Evolutionary conservation across 2,888 invertebrate species (phyloP).

Genomic region (Protodeltote pygarga): DNA sequence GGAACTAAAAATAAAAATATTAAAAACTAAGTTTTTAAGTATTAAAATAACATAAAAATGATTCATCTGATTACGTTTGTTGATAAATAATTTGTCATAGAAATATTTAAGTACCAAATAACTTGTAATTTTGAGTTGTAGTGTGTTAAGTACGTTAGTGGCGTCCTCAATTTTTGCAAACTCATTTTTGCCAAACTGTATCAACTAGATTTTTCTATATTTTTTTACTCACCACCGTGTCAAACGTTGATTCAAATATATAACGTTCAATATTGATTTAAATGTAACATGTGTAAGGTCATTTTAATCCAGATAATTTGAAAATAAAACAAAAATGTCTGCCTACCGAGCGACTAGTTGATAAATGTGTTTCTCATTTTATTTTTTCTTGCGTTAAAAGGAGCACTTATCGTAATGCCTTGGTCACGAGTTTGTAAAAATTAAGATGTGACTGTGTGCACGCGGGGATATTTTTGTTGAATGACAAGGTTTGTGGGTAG

Average conservation of each 20-base stretch:
- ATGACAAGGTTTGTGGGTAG: slow-evolving; percentile 22
- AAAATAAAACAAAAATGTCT: slow-evolving; percentile 26
- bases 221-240: background rate
- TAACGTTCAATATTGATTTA: slow-evolving; percentile 14
- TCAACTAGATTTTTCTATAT: background rate
- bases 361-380: slow-evolving; percentile 38
- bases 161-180: too few relatives aligned
- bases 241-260: slow-evolving; percentile 25
- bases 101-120: too few relatives aligned
- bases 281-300: slow-evolving; percentile 27
- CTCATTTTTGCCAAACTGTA: too few relatives aligned
- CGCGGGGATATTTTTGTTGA: slow-evolving; percentile 34
- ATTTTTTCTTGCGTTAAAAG: slow-evolving; percentile 42
- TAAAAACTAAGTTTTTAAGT: too few relatives aligned
- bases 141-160: too few relatives aligned
- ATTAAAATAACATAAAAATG: too few relatives aligned
- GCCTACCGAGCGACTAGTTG: slow-evolving; percentile 44
- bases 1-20: too few relatives aligned
- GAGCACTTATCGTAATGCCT: slow-evolving; percentile 43
- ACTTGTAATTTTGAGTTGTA: too few relatives aligned
- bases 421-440: slow-evolving; percentile 41
- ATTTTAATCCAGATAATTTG: slow-evolving; percentile 38
- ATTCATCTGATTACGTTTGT: too few relatives aligned
- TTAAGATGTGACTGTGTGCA: slow-evolving; percentile 37
- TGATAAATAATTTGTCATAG: too few relatives aligned